Percentiles rank a stretch among this genome's conserved stretches.
Evolutionary conservation across 37 sponge, comb jelly and placozoan species (phyloP).

Genomic region (Diacarnus erythraeanus): DNA sequence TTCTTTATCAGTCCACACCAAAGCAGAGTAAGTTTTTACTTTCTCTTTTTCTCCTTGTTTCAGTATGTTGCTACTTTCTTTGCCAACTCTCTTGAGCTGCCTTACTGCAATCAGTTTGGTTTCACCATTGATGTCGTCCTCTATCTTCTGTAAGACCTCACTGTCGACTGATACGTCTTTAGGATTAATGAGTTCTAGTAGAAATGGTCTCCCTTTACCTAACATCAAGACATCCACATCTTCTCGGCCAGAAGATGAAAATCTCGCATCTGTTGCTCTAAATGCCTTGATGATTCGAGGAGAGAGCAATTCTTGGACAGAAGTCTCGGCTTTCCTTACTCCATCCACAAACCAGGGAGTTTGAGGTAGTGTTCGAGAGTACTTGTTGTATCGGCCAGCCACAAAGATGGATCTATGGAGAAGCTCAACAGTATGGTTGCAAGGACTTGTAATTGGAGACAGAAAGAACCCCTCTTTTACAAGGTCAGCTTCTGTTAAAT

Average conservation of each 20-base stretch:
- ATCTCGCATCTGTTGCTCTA: conserved; percentile 25
- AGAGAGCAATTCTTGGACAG: conserved; percentile 81
- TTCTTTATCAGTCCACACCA: conserved; percentile 44
- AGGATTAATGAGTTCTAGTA: conserved; percentile 81
- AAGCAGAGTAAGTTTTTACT: conserved; percentile 79
- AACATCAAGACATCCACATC: conserved; percentile 99
- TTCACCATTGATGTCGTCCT: conserved; percentile 55
- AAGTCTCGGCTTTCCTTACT: conserved; percentile 66
- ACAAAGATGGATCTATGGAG: conserved; percentile 53
- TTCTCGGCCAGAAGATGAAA: conserved; percentile 94
- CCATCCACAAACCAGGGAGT: conserved; percentile 97
- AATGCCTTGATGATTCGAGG: conserved; percentile 10
- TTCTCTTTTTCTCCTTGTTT: conserved; percentile 94
- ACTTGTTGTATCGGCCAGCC: conserved; percentile 94
- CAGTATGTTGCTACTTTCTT: conserved; percentile 40
- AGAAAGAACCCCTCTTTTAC: conserved; percentile 11
- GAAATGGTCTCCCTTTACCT: conserved; percentile 88
- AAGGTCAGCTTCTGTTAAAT: conserved; percentile 7
- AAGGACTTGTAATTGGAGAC: not conserved
- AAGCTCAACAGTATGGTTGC: conserved; percentile 26
- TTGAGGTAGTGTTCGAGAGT: conserved; percentile 83
- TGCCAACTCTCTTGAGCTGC: conserved; percentile 48
- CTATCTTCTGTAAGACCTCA: conserved; percentile 25
- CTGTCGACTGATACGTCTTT: conserved; percentile 6
- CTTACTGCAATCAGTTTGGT: conserved; percentile 45